Evolutionary conservation across 1,140 invertebrate genomes (phyloP).

Genomic region (Hycleus cichorii): DNA sequence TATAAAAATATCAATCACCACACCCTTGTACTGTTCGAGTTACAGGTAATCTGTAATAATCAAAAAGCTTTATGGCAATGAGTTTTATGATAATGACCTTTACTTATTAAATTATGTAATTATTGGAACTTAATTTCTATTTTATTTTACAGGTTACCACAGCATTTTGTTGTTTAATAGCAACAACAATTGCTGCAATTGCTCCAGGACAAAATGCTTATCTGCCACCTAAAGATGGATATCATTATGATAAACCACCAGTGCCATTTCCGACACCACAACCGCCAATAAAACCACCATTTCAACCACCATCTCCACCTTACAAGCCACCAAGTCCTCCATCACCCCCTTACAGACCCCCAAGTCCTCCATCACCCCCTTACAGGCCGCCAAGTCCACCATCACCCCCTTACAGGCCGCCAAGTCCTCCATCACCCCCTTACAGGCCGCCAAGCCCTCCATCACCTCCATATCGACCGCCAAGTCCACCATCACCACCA

Average conservation of each 20-base stretch:
- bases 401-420: constrained; percentile 20
- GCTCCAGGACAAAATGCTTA: constrained; percentile 53
- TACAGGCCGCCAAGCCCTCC: constrained; percentile 23
- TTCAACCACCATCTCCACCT: constrained; percentile 21
- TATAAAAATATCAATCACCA: constrained; percentile 4
- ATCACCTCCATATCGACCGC: constrained; percentile 22
- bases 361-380: constrained; percentile 27
- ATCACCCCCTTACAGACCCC: constrained; percentile 22
- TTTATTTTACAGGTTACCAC: constrained; percentile 35
- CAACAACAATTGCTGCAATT: constrained; percentile 36
- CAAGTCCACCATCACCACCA: constrained; percentile 27
- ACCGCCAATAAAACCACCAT: constrained; percentile 29
- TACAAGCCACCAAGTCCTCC: constrained; percentile 18
- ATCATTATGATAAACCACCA: constrained; percentile 49
- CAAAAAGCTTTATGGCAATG: too few relatives aligned
- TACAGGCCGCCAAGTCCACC: constrained; percentile 17
- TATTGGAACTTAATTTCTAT: constrained; percentile 4
- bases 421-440: constrained; percentile 20
- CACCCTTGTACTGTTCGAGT: not conserved
- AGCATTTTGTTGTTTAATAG: constrained; percentile 41
- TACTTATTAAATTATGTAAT: not conserved
- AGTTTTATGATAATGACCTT: too few relatives aligned
- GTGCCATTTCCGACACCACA: constrained; percentile 47
- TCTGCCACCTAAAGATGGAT: constrained; percentile 50
- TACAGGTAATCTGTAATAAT: too few relatives aligned